phyloP scores from a whole-genome alignment of 2,888 invertebrate genomes.

The Sinelater perroti region DNA sequence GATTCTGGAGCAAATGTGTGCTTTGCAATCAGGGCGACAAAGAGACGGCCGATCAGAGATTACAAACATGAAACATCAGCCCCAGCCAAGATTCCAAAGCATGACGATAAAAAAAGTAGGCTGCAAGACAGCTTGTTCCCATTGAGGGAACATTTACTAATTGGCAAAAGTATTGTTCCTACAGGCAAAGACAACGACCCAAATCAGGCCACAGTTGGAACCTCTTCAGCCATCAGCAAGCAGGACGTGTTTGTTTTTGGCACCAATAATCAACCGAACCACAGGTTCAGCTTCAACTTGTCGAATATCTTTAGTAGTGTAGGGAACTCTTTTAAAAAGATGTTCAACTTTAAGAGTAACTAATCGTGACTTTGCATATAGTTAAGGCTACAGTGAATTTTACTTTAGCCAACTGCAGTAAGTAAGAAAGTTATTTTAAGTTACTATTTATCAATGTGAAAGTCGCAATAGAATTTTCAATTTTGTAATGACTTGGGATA shows the following conservation, averaged over 20 bases:
- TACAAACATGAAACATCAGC: background rate
- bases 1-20: constrained; percentile 8
- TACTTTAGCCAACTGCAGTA: too few relatives aligned
- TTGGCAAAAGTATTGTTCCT: background rate
- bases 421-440: too few relatives aligned
- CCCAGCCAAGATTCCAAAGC: constrained; percentile 4
- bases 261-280: constrained; percentile 27
- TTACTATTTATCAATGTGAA: too few relatives aligned
- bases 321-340: constrained; percentile 41
- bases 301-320: constrained; percentile 39
- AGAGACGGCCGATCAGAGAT: constrained; percentile 29
- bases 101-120: constrained; percentile 1
- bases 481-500: too few relatives aligned
- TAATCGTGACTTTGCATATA: too few relatives aligned
- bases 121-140: constrained; percentile 44
- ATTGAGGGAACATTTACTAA: constrained; percentile 38
- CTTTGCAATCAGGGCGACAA: constrained; percentile 19
- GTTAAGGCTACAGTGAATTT: too few relatives aligned
- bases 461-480: too few relatives aligned
- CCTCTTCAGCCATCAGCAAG: background rate
- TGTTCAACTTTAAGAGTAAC: constrained; percentile 38
- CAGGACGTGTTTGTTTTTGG: constrained; percentile 45
- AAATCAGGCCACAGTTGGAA: too few relatives aligned
- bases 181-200: too few relatives aligned
- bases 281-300: constrained; percentile 41